Evolutionary conservation across 2,888 invertebrate species (phyloP).

Genomic region (Epinotia ramella): DNA sequence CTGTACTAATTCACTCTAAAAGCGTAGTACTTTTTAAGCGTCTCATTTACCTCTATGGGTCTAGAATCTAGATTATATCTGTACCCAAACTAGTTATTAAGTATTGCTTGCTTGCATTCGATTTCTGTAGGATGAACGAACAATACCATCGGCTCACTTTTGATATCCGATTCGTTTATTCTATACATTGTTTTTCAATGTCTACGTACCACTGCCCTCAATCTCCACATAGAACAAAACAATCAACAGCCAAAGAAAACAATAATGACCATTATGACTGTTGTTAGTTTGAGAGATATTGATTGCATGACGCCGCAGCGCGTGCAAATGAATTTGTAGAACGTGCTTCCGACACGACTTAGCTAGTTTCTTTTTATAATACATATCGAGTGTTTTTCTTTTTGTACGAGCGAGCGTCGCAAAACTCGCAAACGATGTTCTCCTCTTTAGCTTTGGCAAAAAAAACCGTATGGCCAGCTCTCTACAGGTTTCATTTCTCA

Average conservation of each 20-base stretch:
- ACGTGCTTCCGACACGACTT: constrained; percentile 41
- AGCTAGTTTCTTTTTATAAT: constrained; percentile 7
- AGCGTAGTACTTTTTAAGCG: too few relatives aligned
- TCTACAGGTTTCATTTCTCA: too few relatives aligned
- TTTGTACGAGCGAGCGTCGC: not conserved
- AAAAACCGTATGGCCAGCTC: too few relatives aligned
- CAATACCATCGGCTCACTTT: constrained; percentile 7
- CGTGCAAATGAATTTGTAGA: constrained; percentile 73
- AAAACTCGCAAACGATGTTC: too few relatives aligned
- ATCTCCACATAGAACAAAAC: constrained; percentile 48
- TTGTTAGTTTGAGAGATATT: constrained; percentile 51
- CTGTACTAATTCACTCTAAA: too few relatives aligned
- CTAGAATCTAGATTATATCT: not conserved
- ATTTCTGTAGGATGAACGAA: not conserved
- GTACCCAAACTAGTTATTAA: not conserved
- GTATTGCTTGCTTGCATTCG: not conserved
- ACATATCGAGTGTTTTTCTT: not conserved
- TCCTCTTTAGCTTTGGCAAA: too few relatives aligned
- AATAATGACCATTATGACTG: constrained; percentile 68
- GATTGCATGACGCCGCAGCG: constrained; percentile 69
- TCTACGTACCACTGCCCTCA: constrained; percentile 17
- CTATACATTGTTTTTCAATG: constrained; percentile 16
- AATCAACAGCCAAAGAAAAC: constrained; percentile 76
- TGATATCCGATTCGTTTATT: constrained; percentile 10
- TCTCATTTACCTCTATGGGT: not conserved